Evolutionary conservation across 2,888 invertebrate genomes (phyloP).

Genomic region (Leptinotarsa peninsularis): DNA sequence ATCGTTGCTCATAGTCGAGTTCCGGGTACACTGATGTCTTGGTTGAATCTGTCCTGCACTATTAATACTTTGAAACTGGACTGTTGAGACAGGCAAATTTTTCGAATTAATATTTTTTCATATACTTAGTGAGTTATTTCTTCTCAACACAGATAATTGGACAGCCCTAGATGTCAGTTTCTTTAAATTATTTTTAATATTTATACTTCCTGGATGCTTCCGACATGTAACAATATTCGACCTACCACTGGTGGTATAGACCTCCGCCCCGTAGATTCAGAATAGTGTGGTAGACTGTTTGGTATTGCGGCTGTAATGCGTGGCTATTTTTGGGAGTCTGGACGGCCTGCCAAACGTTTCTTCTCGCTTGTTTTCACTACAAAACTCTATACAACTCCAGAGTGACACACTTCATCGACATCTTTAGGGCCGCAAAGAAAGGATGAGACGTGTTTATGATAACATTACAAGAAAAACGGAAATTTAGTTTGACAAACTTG

Average conservation of each 20-base stretch:
- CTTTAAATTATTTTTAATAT: too few species aligned
- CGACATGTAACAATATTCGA: not conserved
- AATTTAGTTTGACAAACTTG: not conserved
- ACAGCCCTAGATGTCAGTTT: too few species aligned
- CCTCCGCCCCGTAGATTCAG: not conserved
- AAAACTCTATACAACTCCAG: conserved; percentile 20
- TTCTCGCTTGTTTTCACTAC: conserved; percentile 14
- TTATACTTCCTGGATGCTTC: too few species aligned
- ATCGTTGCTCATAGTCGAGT: too few species aligned
- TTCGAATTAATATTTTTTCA: too few species aligned
- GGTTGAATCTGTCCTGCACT: too few species aligned
- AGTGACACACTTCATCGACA: conserved; percentile 47
- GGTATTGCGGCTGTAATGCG: conserved; percentile 59
- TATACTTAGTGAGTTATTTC: too few species aligned
- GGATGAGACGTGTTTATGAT: not conserved
- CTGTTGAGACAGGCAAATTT: too few species aligned
- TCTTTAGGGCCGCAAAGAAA: not conserved
- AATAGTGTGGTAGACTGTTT: conserved; percentile 38
- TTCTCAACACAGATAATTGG: too few species aligned
- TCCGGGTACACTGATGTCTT: too few species aligned
- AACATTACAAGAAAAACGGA: not conserved
- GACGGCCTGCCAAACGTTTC: conserved; percentile 60
- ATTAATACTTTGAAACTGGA: too few species aligned
- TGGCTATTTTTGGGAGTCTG: conserved; percentile 65
- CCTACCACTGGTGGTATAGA: conserved; percentile 9